A percentile compares a stretch with the other conserved stretches of the same genome.
These are phyloP conservation scores for Pyrrhura leucotis DNA, from an alignment of 2,797 vertebrate species.

Conservation along the genomic window DNA sequence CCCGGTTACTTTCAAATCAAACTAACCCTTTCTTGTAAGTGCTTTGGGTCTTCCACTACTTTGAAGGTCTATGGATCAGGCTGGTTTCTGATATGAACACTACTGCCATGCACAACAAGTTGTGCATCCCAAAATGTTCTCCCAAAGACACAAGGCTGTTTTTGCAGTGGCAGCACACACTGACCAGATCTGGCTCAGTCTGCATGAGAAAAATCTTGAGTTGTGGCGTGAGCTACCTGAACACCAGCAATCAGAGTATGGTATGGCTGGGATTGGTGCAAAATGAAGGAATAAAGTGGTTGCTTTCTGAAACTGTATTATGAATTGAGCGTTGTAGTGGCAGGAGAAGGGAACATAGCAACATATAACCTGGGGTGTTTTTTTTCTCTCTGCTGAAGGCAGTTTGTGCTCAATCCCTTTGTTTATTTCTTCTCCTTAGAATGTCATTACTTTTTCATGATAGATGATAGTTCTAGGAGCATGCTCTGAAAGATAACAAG, in stretches of 20 bases:
- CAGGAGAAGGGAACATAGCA: neutral
- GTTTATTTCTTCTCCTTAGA: constrained; percentile 29
- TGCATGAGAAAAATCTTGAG: neutral
- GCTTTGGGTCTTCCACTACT: neutral
- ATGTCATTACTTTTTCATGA: constrained; percentile 91
- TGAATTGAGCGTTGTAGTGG: neutral
- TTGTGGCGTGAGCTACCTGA: rapidly evolving
- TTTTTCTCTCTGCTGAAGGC: constrained; percentile 15
- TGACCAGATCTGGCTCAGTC: neutral
- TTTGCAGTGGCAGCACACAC: neutral
- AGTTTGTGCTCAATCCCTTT: neutral
- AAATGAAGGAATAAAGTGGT: neutral
- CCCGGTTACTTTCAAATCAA: neutral
- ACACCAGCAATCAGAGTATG: neutral
- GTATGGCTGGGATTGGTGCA: neutral
- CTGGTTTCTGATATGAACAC: neutral
- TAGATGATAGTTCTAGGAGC: constrained; percentile 94
- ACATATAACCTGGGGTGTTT: neutral
- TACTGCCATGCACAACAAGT: neutral
- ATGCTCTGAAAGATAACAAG: constrained; percentile 86
- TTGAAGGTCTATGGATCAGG: neutral
- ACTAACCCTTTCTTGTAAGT: neutral
- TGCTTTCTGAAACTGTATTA: neutral
- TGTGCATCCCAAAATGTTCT: neutral
- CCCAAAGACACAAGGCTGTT: neutral